phyloP scores from a whole-genome alignment of 2,888 invertebrate genomes.

The Diarsia brunnea region DNA sequence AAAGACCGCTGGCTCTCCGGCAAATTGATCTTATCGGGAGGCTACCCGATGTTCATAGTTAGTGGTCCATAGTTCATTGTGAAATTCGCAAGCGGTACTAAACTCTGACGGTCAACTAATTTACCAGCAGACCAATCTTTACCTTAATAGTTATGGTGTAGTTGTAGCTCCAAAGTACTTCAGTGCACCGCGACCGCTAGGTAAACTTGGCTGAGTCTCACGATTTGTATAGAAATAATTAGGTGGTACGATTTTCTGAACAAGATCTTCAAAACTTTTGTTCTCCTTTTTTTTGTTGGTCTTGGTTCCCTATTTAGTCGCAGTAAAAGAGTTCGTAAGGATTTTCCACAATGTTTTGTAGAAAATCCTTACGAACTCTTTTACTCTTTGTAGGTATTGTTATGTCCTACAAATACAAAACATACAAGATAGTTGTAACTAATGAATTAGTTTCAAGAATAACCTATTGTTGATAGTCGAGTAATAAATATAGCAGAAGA shows the following conservation, averaged over 20 bases:
- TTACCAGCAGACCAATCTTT: slow-evolving; percentile 80
- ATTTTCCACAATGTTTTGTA: background rate
- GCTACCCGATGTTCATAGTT: slow-evolving; percentile 80
- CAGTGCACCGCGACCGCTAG: slow-evolving; percentile 40
- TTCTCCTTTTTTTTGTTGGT: slow-evolving; percentile 4
- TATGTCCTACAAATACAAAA: background rate
- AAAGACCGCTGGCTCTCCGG: slow-evolving; percentile 72
- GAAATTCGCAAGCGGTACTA: slow-evolving; percentile 74
- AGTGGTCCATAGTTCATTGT: slow-evolving; percentile 80
- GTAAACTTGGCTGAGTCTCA: slow-evolving; percentile 61
- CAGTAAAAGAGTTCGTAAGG: background rate
- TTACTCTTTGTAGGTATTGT: too few relatives aligned
- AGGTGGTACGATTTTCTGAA: slow-evolving; percentile 34
- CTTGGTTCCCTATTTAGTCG: background rate
- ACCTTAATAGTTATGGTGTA: slow-evolving; percentile 71
- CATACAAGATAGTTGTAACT: background rate
- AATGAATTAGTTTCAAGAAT: background rate
- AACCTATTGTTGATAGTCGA: background rate
- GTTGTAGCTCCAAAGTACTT: slow-evolving; percentile 65
- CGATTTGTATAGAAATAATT: slow-evolving; percentile 61
- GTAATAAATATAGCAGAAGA: background rate
- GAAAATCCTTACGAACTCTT: too few relatives aligned
- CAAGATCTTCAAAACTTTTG: slow-evolving; percentile 27
- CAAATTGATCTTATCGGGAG: slow-evolving; percentile 82
- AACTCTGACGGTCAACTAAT: slow-evolving; percentile 81